Percentiles rank a stretch among this genome's conserved stretches.
Conservation (phyloP, 2,113 vertebrate genomes). For the Lepus timidus region DNA sequence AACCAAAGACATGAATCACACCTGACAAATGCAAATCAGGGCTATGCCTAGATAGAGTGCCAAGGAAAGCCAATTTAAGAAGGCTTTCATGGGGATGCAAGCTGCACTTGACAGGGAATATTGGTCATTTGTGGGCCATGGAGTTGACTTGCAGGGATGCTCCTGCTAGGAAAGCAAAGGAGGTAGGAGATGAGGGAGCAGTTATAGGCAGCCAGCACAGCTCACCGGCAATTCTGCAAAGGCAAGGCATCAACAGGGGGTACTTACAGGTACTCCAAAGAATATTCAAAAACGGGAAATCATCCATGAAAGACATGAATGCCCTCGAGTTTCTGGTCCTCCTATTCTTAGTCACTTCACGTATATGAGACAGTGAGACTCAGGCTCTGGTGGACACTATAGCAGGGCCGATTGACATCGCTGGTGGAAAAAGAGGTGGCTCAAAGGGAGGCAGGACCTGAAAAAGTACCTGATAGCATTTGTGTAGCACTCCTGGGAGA, state of each 20-base stretch:
- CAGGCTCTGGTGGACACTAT: too few relatives aligned
- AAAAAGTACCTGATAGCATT: neutral
- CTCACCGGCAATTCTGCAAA: neutral
- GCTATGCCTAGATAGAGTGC: neutral
- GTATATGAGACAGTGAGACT: neutral
- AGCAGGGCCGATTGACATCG: fast-evolving
- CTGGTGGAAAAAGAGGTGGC: neutral
- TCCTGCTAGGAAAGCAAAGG: neutral
- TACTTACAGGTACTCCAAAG: neutral
- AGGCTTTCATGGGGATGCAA: neutral
- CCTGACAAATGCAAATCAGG: neutral
- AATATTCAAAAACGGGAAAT: neutral
- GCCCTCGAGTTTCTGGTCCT: neutral
- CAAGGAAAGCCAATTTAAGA: neutral
- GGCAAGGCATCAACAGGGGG: neutral
- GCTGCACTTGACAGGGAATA: neutral
- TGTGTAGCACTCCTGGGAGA: neutral
- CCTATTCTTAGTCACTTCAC: neutral
- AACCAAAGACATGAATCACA: neutral
- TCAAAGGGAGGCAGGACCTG: neutral
- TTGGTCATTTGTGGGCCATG: neutral
- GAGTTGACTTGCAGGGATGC: neutral
- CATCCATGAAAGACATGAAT: neutral
- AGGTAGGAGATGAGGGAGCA: neutral
- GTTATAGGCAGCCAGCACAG: neutral